Base-by-base conservation (phyloP, 2,888 invertebrate species). In the Nomada lathburiana region DNA sequence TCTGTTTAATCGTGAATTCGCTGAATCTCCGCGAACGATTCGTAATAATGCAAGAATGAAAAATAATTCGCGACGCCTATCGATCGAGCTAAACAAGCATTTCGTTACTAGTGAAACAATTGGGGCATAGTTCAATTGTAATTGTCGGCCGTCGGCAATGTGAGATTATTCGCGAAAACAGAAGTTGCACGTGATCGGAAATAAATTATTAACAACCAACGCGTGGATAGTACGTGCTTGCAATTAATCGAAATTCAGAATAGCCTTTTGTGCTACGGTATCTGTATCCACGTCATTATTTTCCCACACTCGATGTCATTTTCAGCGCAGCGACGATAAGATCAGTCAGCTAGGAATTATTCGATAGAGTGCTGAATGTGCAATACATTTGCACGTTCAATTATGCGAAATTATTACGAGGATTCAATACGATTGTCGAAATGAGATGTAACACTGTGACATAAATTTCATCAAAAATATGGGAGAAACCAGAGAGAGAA, bases 161-260 rank as follows among this genome's bases (percentile, higher is more conserved):
- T 52, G 44, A 52, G 62, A 71, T 52, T 76, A 80, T 82, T 76
- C 72, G 63, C 64, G 52, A 42, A 52, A 62, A 67, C 80, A 63
- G 62, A 82, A 82, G 55, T 80, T 68, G 75, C 36, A 26, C 60
- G 74, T 52, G 65, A 70, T 52, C 53, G 59, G 11, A 20, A 26
- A 64, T 55, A 63, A 64, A 59, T 67, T 42, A 52, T 23, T 36
- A 57, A 52, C 55, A 47, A 71, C 26, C 60, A 72, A 76, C 60
- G 59, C 36, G 18, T 50, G 23, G 60, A 50, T 50, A 47, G 53
- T 23, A 5, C 23, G 42, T 50, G 44, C 1, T 57, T 44, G 53
- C 65, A 70, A 76, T 83, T 83, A 76, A 81, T 71, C 47, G 75
- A 71, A 75, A 64, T 76, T 76, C 69, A 7, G 26, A 69, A 60